Base-by-base conservation (phyloP, 2,888 invertebrate genomes). In the Drosophila pseudotalamancana region DNA sequence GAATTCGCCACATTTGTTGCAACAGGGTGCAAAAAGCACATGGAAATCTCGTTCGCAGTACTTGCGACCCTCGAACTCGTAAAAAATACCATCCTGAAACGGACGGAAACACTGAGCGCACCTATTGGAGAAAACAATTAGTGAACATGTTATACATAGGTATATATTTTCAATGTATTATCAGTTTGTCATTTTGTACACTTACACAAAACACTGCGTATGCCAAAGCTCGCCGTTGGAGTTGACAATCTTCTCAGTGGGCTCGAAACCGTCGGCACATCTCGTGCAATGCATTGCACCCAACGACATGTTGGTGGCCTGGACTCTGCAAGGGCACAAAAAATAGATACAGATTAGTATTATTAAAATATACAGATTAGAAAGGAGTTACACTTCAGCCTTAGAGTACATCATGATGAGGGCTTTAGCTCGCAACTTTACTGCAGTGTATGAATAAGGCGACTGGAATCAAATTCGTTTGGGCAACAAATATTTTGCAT, bases 11-110 rank as follows among this genome's bases (percentile, higher is more conserved):
- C 95, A 96, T 93, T 95, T 94, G 92, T 96, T 95, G 91, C 97
- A 97, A 92, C 98, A 96, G 46, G 99, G 96, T 46, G 98, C 97
- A 92, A 98, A 98, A 6, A 98, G 92, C 18, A 98, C 98, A 92
- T 99, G 99, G 90, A 99, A 99, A 92, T 99, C 99, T 90, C 98
- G 97, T 92, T 99, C 99, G 89, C 99, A 99, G 91, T 99, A 99
- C 92, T 99, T 99, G 72, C 99, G 94, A 0, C 98, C 99, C 92
- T 99, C 99, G 91, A 99, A 99, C 93, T 99, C 99, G 91, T 98
- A 99, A 91, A 99, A 99, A 43, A 98, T 95, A 50, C 99, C 99
- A 90, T 99, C 99, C 64, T 97, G 97, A 90, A 99, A 99, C 40
- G 98, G 96, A 63, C 98, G 96, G 92, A 99, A 99, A 91, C 99